These are phyloP conservation scores for Oreochromis aureus DNA, from an alignment of 2,113 vertebrate genomes.

Conservation along the genomic window DNA sequence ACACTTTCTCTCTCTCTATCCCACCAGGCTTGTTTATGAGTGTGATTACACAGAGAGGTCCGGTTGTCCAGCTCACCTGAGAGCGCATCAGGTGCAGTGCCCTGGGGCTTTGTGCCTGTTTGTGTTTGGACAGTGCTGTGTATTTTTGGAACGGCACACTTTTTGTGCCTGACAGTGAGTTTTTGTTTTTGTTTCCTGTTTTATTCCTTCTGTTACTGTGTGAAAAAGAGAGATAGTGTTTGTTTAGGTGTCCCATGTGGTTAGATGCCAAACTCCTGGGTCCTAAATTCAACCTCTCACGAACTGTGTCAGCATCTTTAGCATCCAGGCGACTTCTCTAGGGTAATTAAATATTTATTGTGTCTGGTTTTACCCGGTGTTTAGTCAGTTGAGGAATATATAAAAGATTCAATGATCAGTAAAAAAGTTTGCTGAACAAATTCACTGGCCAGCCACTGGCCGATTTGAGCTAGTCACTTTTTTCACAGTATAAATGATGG, in stretches of 20 bases:
- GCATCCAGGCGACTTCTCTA: neutral
- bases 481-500: neutral
- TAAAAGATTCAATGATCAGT: neutral
- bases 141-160: neutral
- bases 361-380: neutral
- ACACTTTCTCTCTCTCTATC: neutral
- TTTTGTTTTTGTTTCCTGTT: neutral
- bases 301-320: neutral
- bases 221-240: conserved; percentile 15
- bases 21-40: conserved; percentile 54
- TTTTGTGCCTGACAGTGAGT: neutral
- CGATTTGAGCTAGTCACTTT: neutral
- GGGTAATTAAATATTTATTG: conserved; percentile 10
- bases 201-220: conserved; percentile 5
- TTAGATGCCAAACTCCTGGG: neutral
- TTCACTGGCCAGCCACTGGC: neutral
- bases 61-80: conserved; percentile 36
- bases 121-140: neutral
- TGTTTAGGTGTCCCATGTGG: neutral
- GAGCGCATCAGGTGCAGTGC: conserved; percentile 20
- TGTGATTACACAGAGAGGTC: conserved; percentile 39
- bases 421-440: neutral
- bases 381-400: neutral
- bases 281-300: neutral
- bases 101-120: neutral